Evolutionary conservation across 1,140 invertebrate species (phyloP).

Genomic region (Goniozus legneri): DNA sequence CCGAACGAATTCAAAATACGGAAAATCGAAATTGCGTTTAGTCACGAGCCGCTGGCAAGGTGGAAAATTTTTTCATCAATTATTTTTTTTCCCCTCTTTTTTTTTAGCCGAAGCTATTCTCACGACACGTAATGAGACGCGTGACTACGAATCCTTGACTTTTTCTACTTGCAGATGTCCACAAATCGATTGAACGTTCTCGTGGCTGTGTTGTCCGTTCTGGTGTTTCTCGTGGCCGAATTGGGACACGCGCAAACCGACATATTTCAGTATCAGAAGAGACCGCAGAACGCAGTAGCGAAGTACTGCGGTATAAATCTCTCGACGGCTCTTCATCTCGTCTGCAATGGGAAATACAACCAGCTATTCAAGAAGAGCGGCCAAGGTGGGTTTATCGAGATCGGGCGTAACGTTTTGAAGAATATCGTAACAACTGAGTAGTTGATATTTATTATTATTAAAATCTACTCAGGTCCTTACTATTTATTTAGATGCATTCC

Average conservation of each 20-base stretch:
- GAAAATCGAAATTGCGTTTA: too few species aligned
- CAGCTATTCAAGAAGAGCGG: slow-evolving; percentile 46
- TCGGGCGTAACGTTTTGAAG: too few species aligned
- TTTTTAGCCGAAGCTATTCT: too few species aligned
- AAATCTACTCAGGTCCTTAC: too few species aligned
- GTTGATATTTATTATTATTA: too few species aligned
- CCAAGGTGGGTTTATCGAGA: slow-evolving; percentile 37
- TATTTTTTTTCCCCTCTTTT: too few species aligned
- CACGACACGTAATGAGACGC: too few species aligned
- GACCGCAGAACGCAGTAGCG: slow-evolving; percentile 18
- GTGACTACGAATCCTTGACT: not conserved
- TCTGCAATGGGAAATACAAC: slow-evolving; percentile 48
- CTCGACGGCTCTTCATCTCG: slow-evolving; percentile 37
- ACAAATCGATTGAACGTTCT: slow-evolving; percentile 30
- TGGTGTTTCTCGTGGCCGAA: slow-evolving; percentile 27
- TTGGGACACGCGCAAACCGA: slow-evolving; percentile 31
- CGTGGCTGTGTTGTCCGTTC: slow-evolving; percentile 29
- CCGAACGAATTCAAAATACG: too few species aligned
- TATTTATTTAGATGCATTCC: too few species aligned
- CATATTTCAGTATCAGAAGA: slow-evolving; percentile 29
- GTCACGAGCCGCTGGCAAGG: too few species aligned
- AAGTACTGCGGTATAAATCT: slow-evolving; percentile 48
- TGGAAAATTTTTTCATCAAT: too few species aligned
- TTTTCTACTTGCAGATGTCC: slow-evolving; percentile 40
- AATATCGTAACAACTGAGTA: too few species aligned